These are phyloP conservation scores for Idaea straminata DNA, from an alignment of 2,888 invertebrate genomes.

Conservation along the genomic window DNA sequence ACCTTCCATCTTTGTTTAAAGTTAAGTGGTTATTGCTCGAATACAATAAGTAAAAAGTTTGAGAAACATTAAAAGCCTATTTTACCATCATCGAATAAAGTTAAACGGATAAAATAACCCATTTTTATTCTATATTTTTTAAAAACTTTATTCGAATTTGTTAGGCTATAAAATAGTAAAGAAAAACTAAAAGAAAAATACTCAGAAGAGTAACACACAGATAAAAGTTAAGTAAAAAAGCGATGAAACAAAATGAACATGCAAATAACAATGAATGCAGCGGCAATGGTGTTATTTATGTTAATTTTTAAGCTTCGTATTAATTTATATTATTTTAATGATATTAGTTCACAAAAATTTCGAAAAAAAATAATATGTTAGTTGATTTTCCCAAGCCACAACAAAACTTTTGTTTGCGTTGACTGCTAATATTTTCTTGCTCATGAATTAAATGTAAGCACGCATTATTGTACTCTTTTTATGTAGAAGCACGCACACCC, in stretches of 20 bases:
- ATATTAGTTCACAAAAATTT: slow-evolving; percentile 37
- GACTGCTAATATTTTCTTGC: slow-evolving; percentile 53
- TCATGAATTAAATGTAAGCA: slow-evolving; percentile 7
- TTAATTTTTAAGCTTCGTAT: slow-evolving; percentile 50
- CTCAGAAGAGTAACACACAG: slow-evolving; percentile 28
- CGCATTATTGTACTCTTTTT: background rate
- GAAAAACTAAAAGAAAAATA: slow-evolving; percentile 21
- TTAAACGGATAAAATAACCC: background rate
- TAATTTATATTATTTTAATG: slow-evolving; percentile 45
- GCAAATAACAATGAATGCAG: slow-evolving; percentile 62
- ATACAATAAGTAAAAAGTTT: background rate
- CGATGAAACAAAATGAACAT: slow-evolving; percentile 42
- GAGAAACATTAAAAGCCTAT: slow-evolving; percentile 5
- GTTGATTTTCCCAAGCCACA: slow-evolving; percentile 71
- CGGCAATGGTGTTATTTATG: slow-evolving; percentile 62
- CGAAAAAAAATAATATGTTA: slow-evolving; percentile 39
- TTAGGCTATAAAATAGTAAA: slow-evolving; percentile 11
- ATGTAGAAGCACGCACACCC: background rate
- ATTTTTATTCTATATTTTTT: background rate
- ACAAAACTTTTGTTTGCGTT: slow-evolving; percentile 67
- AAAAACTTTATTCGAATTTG: background rate
- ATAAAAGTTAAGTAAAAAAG: slow-evolving; percentile 26
- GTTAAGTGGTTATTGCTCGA: background rate
- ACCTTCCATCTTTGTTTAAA: background rate
- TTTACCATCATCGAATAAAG: background rate